These are phyloP conservation scores for Thymelicus lineola DNA, from an alignment of 2,888 invertebrate genomes.

Conservation along the genomic window DNA sequence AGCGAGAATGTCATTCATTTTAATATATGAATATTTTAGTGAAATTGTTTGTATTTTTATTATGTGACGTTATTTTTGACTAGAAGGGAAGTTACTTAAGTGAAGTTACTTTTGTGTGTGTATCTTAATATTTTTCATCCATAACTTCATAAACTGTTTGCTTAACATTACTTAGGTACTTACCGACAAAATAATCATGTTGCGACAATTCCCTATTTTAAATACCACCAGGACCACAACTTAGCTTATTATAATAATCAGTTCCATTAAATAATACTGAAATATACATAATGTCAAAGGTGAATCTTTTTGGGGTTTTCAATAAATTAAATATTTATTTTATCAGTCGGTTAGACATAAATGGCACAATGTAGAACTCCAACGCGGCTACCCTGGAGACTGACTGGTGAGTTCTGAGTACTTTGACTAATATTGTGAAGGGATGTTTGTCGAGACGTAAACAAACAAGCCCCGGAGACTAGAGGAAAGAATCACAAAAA, in stretches of 20 bases:
- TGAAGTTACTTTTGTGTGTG: too few relatives aligned
- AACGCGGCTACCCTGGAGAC: background rate
- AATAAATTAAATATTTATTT: conserved; percentile 5
- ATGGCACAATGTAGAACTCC: background rate
- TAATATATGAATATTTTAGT: conserved; percentile 8
- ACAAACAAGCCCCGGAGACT: background rate
- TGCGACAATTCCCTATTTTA: too few relatives aligned
- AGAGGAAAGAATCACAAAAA: background rate
- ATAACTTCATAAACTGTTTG: too few relatives aligned
- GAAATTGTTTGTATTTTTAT: background rate
- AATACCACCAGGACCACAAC: too few relatives aligned
- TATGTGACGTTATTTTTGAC: too few relatives aligned
- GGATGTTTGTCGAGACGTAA: conserved; percentile 10
- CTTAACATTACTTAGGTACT: too few relatives aligned
- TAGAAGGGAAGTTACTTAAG: too few relatives aligned
- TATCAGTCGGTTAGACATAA: background rate
- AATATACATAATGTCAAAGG: background rate
- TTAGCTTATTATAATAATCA: too few relatives aligned
- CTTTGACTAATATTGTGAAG: conserved; percentile 6
- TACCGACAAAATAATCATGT: too few relatives aligned
- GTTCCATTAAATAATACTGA: too few relatives aligned
- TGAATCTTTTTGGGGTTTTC: background rate
- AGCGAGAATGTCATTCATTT: background rate
- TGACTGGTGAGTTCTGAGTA: background rate
- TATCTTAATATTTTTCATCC: too few relatives aligned